Percentiles rank a stretch among this genome's conserved stretches.
phyloP scores from a whole-genome alignment of 2,797 vertebrate species.

The Rachycentron canadum region DNA sequence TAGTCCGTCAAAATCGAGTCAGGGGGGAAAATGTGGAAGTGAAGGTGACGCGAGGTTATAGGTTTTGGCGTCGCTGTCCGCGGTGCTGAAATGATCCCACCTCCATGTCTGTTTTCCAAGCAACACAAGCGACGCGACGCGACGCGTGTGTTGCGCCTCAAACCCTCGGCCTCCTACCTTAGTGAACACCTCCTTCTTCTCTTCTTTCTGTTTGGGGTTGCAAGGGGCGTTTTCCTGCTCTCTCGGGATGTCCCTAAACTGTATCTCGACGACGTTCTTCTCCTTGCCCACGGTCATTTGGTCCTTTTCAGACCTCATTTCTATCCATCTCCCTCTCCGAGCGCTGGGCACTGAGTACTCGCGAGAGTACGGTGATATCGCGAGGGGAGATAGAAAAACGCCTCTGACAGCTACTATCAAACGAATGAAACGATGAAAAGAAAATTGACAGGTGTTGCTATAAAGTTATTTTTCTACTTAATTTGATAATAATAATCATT shows the following conservation, averaged over 20 bases:
- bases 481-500: no score
- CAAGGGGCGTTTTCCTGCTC: conserved; percentile 78
- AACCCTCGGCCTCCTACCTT: no score
- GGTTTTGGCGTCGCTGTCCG: conserved; percentile 80
- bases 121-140: conserved; percentile 59
- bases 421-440: background rate
- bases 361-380: conserved; percentile 78
- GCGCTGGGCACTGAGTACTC: conserved; percentile 52
- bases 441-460: no score
- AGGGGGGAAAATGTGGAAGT: background rate
- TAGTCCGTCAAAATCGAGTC: background rate
- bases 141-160: no score
- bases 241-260: conserved; percentile 81
- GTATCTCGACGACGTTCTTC: conserved; percentile 84
- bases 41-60: background rate
- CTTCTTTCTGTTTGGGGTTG: conserved; percentile 85
- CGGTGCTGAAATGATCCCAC: conserved; percentile 82
- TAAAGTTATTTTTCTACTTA: no score
- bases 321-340: conserved; percentile 76
- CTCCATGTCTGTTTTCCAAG: conserved; percentile 65
- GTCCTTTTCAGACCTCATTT: conserved; percentile 90
- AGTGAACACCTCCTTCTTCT: conserved; percentile 87
- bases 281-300: conserved; percentile 82
- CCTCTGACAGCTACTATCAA: background rate
- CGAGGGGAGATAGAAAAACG: conserved; percentile 52